Conservation (phyloP, 1,140 invertebrate genomes). For the Chironomus tepperi region DNA sequence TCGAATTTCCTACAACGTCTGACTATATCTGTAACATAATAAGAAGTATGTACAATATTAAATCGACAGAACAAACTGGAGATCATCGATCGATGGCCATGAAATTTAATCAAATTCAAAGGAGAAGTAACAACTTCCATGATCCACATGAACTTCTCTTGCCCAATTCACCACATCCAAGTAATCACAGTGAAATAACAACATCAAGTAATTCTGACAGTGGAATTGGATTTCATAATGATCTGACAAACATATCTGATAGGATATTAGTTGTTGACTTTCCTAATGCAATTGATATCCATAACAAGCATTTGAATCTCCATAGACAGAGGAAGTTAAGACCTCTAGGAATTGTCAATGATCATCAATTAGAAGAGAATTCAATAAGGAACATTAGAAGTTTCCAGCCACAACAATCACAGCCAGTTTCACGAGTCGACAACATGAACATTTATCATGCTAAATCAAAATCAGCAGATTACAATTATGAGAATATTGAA, state of each 20-base stretch:
- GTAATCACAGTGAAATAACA: conserved; percentile 67
- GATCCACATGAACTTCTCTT: conserved; percentile 30
- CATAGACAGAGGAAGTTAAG: background rate
- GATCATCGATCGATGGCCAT: conserved; percentile 35
- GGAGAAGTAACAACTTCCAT: conserved; percentile 32
- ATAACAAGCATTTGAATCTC: conserved; percentile 35
- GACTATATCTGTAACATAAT: conserved; percentile 73
- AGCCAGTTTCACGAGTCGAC: background rate
- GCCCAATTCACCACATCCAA: conserved; percentile 72
- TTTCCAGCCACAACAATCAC: background rate
- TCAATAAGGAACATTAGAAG: conserved; percentile 7
- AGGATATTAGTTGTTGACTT: conserved; percentile 74
- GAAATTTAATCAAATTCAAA: conserved; percentile 40
- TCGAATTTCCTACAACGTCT: conserved; percentile 83
- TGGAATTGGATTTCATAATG: conserved; percentile 85
- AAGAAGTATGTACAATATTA: conserved; percentile 55
- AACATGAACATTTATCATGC: background rate
- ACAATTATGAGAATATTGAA: background rate
- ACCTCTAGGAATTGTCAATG: background rate
- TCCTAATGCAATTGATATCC: conserved; percentile 35
- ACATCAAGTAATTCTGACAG: conserved; percentile 91
- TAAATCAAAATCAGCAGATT: conserved; percentile 16
- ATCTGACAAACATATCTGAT: conserved; percentile 71
- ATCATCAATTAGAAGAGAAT: background rate
- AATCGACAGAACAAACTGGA: conserved; percentile 32